Conservation (phyloP, 2,797 vertebrate species). For the Schizopygopsis malacanthus region DNA sequence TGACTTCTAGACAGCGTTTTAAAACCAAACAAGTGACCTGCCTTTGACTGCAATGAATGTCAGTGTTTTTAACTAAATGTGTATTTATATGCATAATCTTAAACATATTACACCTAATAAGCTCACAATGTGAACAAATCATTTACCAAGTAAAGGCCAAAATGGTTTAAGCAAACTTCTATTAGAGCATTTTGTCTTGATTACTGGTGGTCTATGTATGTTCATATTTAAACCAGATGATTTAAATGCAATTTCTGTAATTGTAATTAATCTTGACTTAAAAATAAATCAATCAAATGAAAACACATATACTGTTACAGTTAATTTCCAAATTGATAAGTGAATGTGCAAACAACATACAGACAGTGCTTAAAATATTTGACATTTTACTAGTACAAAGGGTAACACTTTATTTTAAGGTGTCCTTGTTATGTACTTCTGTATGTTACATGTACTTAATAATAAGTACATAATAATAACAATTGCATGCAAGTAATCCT, state of each 20-base stretch:
- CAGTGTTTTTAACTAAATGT: neutral
- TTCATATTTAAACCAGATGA: too few species aligned
- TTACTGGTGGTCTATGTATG: neutral
- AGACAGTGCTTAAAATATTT: too few species aligned
- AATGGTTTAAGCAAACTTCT: neutral
- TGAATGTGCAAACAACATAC: too few species aligned
- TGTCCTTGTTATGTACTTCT: too few species aligned
- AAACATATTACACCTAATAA: neutral
- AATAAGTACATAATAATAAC: too few species aligned
- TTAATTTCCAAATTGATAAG: too few species aligned
- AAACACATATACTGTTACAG: neutral
- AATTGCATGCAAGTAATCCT: too few species aligned
- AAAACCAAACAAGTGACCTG: slow-evolving; percentile 1
- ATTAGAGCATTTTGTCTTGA: neutral
- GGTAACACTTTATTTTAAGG: too few species aligned
- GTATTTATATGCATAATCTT: neutral
- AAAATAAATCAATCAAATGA: neutral
- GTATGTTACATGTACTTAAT: too few species aligned
- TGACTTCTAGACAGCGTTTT: neutral
- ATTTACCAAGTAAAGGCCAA: neutral
- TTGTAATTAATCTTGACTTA: too few species aligned
- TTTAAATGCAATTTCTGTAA: too few species aligned
- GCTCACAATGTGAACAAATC: neutral
- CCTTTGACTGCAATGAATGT: neutral
- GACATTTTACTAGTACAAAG: too few species aligned